Conservation (phyloP, 2,113 vertebrate species). For the Pangasianodon gigas region DNA sequence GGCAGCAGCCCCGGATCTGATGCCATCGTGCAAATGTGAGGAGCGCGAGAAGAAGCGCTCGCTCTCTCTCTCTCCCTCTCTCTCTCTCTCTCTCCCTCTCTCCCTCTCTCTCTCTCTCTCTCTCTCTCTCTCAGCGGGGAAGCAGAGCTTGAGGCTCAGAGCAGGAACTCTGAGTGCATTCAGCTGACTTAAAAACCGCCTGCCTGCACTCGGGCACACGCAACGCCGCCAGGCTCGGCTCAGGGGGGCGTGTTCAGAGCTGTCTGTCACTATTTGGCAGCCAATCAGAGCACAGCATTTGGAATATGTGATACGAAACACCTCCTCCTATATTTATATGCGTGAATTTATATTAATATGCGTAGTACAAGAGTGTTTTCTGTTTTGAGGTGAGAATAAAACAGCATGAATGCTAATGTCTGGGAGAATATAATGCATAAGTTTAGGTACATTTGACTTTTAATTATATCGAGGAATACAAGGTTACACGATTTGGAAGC, state of each 20-base stretch:
- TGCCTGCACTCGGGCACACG: conserved; percentile 59
- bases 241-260: conserved; percentile 55
- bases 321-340: neutral
- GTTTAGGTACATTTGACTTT: neutral
- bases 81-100: conserved; percentile 61
- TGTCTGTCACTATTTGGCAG: conserved; percentile 58
- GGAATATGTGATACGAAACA: neutral
- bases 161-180: conserved; percentile 49
- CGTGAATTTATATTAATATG: neutral
- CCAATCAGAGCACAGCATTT: conserved; percentile 62
- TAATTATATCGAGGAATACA: neutral
- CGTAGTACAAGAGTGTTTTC: neutral
- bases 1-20: conserved; percentile 72
- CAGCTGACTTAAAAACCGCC: conserved; percentile 55
- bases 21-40: conserved; percentile 74
- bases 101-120: conserved; percentile 51
- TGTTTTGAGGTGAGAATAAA: neutral
- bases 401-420: neutral
- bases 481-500: neutral
- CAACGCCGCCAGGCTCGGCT: conserved; percentile 57
- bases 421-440: neutral
- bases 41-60: conserved; percentile 44
- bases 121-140: conserved; percentile 44
- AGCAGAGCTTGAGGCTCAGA: conserved; percentile 41
- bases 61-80: conserved; percentile 64